Conservation (phyloP, 2,888 invertebrate genomes). For the Plusia festucae region DNA sequence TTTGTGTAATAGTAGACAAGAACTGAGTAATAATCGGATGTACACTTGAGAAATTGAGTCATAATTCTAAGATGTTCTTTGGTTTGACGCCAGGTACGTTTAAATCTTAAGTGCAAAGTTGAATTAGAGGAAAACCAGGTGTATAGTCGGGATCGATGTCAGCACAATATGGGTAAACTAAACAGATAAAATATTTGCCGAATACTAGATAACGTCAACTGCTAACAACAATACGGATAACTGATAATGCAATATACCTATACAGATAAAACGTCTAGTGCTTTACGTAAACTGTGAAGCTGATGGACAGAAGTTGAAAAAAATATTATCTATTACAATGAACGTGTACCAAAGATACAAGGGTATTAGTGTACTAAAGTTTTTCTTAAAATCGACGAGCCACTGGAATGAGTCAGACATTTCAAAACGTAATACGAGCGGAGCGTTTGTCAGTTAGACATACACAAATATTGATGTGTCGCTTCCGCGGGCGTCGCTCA, state of each 20-base stretch:
- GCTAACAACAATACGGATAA: constrained; percentile 74
- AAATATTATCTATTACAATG: constrained; percentile 13
- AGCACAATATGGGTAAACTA: constrained; percentile 45
- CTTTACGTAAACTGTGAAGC: constrained; percentile 42
- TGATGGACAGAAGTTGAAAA: constrained; percentile 10
- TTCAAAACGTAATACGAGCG: constrained; percentile 26
- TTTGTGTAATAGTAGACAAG: not conserved
- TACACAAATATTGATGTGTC: constrained; percentile 42
- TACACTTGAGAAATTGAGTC: constrained; percentile 1
- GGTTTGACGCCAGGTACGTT: not conserved
- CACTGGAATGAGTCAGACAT: constrained; percentile 47
- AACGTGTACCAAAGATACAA: constrained; percentile 5
- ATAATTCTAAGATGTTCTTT: not conserved
- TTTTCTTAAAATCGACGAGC: constrained; percentile 15
- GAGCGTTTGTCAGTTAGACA: constrained; percentile 28
- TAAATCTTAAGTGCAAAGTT: constrained; percentile 1
- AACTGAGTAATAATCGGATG: constrained; percentile 6
- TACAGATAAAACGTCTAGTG: constrained; percentile 58
- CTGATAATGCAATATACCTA: constrained; percentile 56
- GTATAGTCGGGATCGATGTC: constrained; percentile 50
- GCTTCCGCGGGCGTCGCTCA: constrained; percentile 42
- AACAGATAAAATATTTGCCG: constrained; percentile 61
- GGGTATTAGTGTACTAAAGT: constrained; percentile 10
- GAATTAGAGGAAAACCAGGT: constrained; percentile 10
- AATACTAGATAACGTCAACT: constrained; percentile 72